A percentile compares a stretch with the other conserved stretches of the same genome.
Evolutionary conservation across 2,113 vertebrate genomes (phyloP).

Genomic region (Xenopus borealis): DNA sequence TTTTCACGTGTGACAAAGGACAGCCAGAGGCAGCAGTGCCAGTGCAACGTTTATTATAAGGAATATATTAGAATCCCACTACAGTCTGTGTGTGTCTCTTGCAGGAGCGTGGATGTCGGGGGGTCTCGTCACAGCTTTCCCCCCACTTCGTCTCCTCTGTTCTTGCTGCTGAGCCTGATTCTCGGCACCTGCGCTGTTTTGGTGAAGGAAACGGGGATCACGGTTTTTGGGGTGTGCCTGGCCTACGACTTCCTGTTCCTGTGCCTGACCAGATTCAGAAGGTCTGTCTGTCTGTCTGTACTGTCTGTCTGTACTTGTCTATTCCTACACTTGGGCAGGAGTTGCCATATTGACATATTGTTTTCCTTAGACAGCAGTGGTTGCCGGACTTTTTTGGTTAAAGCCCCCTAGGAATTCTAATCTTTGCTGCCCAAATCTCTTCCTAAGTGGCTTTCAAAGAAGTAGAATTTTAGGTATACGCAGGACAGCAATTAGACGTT

Average conservation of each 20-base stretch:
- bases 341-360: too few species aligned
- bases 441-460: too few species aligned
- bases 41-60: too few species aligned
- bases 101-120: constrained; percentile 78
- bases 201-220: constrained; percentile 95
- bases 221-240: constrained; percentile 90
- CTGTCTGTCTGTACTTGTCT: too few species aligned
- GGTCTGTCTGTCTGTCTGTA: constrained; percentile 67
- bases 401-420: too few species aligned
- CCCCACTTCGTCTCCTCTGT: constrained; percentile 69
- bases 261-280: constrained; percentile 67
- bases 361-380: too few species aligned
- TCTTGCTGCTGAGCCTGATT: constrained; percentile 77
- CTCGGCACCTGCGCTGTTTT: constrained; percentile 95
- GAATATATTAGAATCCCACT: too few species aligned
- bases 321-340: too few species aligned
- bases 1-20: neutral
- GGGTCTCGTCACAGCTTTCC: constrained; percentile 68
- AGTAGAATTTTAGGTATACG: too few species aligned
- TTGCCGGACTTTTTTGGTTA: too few species aligned
- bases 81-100: constrained; percentile 39
- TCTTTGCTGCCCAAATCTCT: too few species aligned
- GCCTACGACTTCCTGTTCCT: constrained; percentile 86
- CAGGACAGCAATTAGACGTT: too few species aligned
- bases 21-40: neutral